These are phyloP conservation scores for Leptopterna dolabrata DNA, from an alignment of 2,888 invertebrate genomes.

Conservation along the genomic window DNA sequence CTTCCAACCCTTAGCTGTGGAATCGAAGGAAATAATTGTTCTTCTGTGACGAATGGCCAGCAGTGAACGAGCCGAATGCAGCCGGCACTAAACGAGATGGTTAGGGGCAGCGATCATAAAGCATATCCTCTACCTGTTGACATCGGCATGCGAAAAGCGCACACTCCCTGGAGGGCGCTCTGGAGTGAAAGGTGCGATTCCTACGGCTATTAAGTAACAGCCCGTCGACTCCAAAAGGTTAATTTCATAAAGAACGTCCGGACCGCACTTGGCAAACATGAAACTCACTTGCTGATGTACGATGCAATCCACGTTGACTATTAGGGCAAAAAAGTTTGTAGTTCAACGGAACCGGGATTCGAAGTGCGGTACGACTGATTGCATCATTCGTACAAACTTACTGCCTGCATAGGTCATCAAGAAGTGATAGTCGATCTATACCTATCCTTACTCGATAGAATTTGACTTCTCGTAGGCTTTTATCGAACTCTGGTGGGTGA, in stretches of 20 bases:
- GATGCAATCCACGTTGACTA: background rate
- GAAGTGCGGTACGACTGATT: background rate
- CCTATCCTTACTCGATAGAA: too few species aligned
- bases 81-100: background rate
- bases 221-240: slow-evolving; percentile 4
- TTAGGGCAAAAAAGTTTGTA: background rate
- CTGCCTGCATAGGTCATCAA: too few species aligned
- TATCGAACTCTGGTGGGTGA: too few species aligned
- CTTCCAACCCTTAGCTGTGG: too few species aligned
- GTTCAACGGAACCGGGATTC: background rate
- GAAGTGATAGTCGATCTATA: too few species aligned
- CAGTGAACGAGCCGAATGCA: background rate
- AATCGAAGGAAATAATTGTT: too few species aligned
- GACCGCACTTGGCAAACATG: background rate
- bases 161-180: background rate
- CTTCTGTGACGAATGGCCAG: background rate
- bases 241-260: slow-evolving; percentile 1
- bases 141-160: slow-evolving; percentile 3
- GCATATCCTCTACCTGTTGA: background rate
- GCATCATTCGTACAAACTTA: background rate
- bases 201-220: background rate
- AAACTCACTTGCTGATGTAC: background rate
- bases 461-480: too few species aligned
- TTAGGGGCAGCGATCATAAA: background rate
- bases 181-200: slow-evolving; percentile 5